These are phyloP conservation scores for Drosophila peninsularis DNA, from an alignment of 2,888 invertebrate species.

Conservation along the genomic window DNA sequence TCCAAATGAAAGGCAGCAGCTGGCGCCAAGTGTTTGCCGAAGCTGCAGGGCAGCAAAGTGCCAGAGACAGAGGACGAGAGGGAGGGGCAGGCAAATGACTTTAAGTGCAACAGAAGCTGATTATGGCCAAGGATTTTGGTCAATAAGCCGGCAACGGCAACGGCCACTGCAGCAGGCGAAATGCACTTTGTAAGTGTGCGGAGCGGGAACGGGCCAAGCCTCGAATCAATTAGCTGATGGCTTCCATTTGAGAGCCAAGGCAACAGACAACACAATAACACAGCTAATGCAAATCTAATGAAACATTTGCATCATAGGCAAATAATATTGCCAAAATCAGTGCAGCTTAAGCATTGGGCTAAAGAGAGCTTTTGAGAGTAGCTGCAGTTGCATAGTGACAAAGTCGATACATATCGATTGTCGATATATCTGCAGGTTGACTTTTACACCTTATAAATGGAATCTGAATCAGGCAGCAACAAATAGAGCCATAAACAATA, in stretches of 20 bases:
- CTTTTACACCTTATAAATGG: too few species aligned
- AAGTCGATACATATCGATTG: too few species aligned
- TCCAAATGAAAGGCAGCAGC: slow-evolving; percentile 62
- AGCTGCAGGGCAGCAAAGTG: slow-evolving; percentile 60
- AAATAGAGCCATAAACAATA: too few species aligned
- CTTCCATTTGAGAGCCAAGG: slow-evolving; percentile 11
- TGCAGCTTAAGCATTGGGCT: too few species aligned
- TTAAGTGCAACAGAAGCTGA: slow-evolving; percentile 71
- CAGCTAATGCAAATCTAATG: slow-evolving; percentile 3
- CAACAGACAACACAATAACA: background rate
- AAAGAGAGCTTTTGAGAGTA: background rate
- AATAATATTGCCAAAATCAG: background rate
- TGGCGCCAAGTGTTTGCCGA: slow-evolving; percentile 67
- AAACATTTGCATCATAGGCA: background rate
- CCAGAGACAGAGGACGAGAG: slow-evolving; percentile 21
- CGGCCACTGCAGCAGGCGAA: slow-evolving; percentile 33
- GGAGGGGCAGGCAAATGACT: slow-evolving; percentile 56
- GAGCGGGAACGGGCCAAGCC: background rate
- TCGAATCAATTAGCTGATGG: slow-evolving; percentile 66
- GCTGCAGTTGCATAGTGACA: too few species aligned
- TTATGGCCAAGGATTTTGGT: slow-evolving; percentile 68
- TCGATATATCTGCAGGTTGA: too few species aligned
- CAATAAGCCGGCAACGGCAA: slow-evolving; percentile 46
- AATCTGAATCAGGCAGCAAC: too few species aligned
- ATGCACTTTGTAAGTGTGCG: slow-evolving; percentile 39